Evolutionary conservation across 2,888 invertebrate species (phyloP), one percentile per base, ranked within the genome.

Genomic region (Oscheius sp.): DNA sequence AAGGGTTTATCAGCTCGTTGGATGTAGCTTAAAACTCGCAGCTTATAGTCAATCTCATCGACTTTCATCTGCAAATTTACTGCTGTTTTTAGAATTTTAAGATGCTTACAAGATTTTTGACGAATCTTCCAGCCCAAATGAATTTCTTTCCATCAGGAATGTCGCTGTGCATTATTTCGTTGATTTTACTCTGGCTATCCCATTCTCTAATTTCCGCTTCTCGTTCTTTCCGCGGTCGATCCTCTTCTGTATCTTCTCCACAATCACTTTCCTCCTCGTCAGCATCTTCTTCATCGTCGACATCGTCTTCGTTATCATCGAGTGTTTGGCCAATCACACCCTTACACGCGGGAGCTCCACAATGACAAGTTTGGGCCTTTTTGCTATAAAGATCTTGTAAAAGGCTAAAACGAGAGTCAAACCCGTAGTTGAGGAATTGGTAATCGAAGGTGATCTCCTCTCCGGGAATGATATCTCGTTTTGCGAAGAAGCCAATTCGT

Each of bases 381-480:
- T 95, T 93, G 5, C 96, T 94, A 88, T 20, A 84, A 75, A n/a
- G 12, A 20, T 1, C 25, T 17, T 17, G 29, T 69, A 34, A n/a
- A 33, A 39, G 20, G 42, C 34, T 48, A 25, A 17, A 29, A 17
- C 20, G 34, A 39, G 29, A 27, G 25, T 78, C 90, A 88, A 88
- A 93, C 93, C 94, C 96, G 89, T 96, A 96, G 85, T 95, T 90
- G 88, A 97, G 94, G 88, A 96, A 96, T 88, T 96, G 93, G 88
- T 99, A 99, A 88, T 99, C 96, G 88, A 99, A 98, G 0, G 96
- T 97, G 63, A 99, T 92, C 89, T 99, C 98, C 87, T 97, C 96
- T 0, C 94, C 94, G 0, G 91, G 90, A 58, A 90, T 88, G 70
- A 99, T 93, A 33, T 91, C 91, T 76, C 92, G 90, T 73, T 92